Evolutionary conservation across 1,140 invertebrate species (phyloP).

Genomic region (Ceratitis capitata): DNA sequence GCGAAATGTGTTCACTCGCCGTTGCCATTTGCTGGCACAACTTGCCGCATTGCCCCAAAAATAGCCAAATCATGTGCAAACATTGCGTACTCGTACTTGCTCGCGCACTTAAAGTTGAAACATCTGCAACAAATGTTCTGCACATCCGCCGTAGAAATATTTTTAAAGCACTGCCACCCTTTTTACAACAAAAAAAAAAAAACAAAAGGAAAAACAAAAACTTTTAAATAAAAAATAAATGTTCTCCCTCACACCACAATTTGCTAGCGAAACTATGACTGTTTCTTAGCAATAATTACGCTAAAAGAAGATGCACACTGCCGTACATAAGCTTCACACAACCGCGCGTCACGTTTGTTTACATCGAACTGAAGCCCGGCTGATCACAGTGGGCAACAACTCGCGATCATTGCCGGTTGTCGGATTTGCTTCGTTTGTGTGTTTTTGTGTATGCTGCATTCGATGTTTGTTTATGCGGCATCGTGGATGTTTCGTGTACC

Average conservation of each 20-base stretch:
- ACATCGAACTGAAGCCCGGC: constrained; percentile 18
- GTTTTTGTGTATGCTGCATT: background rate
- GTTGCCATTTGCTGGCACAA: background rate
- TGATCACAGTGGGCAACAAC: background rate
- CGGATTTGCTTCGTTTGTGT: background rate
- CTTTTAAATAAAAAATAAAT: background rate
- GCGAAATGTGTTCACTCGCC: background rate
- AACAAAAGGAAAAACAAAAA: background rate
- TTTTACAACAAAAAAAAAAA: background rate
- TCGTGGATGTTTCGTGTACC: background rate
- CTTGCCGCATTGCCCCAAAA: background rate
- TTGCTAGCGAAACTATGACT: background rate
- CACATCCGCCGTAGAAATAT: background rate
- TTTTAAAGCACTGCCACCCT: background rate
- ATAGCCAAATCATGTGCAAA: constrained; percentile 11
- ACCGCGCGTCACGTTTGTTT: constrained; percentile 16
- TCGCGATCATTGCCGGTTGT: background rate
- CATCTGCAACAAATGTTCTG: constrained; percentile 19
- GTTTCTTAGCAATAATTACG: background rate
- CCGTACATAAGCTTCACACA: background rate
- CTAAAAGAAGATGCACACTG: background rate
- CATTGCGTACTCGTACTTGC: constrained; percentile 3
- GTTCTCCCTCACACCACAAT: background rate
- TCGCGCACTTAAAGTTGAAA: constrained; percentile 2
- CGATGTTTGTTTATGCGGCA: background rate